phyloP scores from a whole-genome alignment of 2,888 invertebrate genomes.

The Coleophora deauratella region DNA sequence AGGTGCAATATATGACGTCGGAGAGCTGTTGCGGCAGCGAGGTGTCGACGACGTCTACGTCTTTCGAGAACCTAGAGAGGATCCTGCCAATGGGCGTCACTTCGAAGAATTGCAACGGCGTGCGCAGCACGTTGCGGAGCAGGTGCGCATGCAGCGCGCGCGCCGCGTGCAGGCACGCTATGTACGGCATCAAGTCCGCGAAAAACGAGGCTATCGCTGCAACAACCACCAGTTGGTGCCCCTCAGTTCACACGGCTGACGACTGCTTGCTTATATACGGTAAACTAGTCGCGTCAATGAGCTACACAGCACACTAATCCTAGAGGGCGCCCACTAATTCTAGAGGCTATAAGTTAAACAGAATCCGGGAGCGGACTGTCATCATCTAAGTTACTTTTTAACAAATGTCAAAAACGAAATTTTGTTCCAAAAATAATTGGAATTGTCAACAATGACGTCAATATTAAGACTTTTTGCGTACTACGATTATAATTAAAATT shows the following conservation, averaged over 20 bases:
- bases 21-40: conserved; percentile 78
- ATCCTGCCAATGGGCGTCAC: conserved; percentile 85
- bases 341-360: too few relatives aligned
- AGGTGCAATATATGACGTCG: conserved; percentile 80
- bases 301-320: too few relatives aligned
- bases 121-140: conserved; percentile 76
- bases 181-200: conserved; percentile 78
- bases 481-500: too few relatives aligned
- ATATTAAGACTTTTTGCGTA: too few relatives aligned
- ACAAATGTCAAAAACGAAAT: too few relatives aligned
- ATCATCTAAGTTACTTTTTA: too few relatives aligned
- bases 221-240: conserved; percentile 58
- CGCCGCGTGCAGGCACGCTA: conserved; percentile 82
- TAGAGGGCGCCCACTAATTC: too few relatives aligned
- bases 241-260: not conserved
- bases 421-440: too few relatives aligned
- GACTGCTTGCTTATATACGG: too few relatives aligned
- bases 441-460: too few relatives aligned
- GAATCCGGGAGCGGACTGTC: too few relatives aligned
- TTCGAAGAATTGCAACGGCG: conserved; percentile 85
- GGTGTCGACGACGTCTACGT: conserved; percentile 82
- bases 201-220: conserved; percentile 80
- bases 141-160: conserved; percentile 73
- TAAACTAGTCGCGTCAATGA: too few relatives aligned
- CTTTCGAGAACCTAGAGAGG: conserved; percentile 83